phyloP scores from a whole-genome alignment of 2,113 vertebrate species.

The Cercocebus atys region DNA sequence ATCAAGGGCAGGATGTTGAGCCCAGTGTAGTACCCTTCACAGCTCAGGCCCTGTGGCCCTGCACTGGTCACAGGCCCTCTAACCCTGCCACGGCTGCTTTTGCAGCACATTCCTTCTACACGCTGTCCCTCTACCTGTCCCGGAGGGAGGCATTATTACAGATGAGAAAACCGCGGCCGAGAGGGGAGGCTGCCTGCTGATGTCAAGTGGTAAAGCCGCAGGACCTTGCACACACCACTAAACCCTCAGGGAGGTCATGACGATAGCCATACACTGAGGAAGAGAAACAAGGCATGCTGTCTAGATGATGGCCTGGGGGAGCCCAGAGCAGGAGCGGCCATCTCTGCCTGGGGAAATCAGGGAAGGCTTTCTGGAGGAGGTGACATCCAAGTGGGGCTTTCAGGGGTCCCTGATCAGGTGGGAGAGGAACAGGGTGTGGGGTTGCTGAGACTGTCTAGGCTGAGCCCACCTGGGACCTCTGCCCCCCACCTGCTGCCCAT shows the following conservation, averaged over 20 bases:
- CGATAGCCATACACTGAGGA: background rate
- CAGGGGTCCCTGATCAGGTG: background rate
- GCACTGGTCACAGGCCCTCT: background rate
- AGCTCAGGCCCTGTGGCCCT: background rate
- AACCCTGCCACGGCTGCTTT: background rate
- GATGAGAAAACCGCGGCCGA: background rate
- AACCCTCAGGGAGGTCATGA: background rate
- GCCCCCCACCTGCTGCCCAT: background rate
- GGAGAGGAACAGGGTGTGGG: background rate
- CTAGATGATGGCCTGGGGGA: background rate
- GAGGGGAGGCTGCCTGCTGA: background rate
- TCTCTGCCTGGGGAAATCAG: background rate
- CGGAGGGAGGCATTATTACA: background rate
- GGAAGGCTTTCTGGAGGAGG: background rate
- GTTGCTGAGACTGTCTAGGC: background rate
- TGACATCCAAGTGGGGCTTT: background rate
- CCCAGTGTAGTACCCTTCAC: background rate
- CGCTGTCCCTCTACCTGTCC: background rate
- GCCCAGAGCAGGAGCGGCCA: background rate
- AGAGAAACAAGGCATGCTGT: background rate
- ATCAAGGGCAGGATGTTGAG: background rate
- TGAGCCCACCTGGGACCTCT: background rate
- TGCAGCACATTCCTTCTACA: background rate
- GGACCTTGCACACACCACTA: background rate
- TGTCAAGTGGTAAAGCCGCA: accelerated